phyloP scores from a whole-genome alignment of 2,888 invertebrate species.

The Pandemis cinnamomeana region DNA sequence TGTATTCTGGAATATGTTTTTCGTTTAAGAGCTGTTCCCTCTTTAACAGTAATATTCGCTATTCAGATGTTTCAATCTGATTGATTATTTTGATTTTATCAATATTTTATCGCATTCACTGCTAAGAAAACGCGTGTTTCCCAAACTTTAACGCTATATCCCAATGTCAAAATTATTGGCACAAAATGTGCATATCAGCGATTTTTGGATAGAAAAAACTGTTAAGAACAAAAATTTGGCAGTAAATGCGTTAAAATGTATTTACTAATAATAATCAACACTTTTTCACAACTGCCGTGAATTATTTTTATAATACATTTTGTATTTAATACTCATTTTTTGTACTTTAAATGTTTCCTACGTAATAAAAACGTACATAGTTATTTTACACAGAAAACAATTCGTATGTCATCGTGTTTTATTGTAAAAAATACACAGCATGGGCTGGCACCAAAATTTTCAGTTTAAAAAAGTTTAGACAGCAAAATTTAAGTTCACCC shows the following conservation, averaged over 20 bases:
- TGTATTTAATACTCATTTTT: constrained; percentile 41
- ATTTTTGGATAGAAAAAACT: no score
- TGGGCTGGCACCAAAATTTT: not conserved
- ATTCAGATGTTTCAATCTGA: constrained; percentile 18
- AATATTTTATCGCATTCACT: constrained; percentile 1
- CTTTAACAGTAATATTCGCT: not conserved
- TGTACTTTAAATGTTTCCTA: constrained; percentile 32
- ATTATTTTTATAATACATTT: constrained; percentile 16
- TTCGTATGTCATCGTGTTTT: constrained; percentile 11
- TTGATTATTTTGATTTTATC: constrained; percentile 26
- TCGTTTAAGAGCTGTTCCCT: constrained; percentile 43
- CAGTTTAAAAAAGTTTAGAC: not conserved
- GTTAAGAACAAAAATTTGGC: not conserved
- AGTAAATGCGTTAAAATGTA: not conserved
- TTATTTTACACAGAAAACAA: constrained; percentile 17
- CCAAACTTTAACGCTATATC: no score
- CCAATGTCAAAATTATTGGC: not conserved
- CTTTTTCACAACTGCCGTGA: constrained; percentile 1
- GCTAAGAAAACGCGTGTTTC: not conserved
- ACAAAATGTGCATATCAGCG: no score
- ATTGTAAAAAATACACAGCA: constrained; percentile 4
- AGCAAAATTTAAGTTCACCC: not conserved
- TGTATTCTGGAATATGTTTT: constrained; percentile 61
- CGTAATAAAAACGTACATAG: constrained; percentile 32
- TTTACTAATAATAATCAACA: not conserved